Evolutionary conservation across 37 sponge, comb jelly and placozoan genomes (phyloP), one percentile per base, ranked within the genome.

Genomic region (Cladorhizidae sp.): DNA sequence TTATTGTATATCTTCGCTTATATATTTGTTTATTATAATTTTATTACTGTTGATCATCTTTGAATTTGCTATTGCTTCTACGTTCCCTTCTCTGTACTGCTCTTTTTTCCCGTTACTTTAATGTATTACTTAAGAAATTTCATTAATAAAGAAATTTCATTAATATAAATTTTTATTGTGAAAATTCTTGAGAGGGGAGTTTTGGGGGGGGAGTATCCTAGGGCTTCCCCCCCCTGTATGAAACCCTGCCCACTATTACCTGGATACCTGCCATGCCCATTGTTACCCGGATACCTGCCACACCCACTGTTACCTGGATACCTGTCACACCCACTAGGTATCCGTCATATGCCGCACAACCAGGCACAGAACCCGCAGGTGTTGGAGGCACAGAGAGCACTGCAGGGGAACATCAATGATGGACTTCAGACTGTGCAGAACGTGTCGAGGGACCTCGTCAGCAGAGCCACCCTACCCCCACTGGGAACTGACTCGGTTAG

Each of bases 401-500:
- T 93, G 21, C 64, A 39, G n/a, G 77, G 58, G 23, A 86, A 84
- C 76, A 81, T 88, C 33, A 43, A 62, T n/a, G 63, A 75, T 26
- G 84, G 84, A 2, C 65, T 89, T 25, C 67, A 59, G 55, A 49
- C 68, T 37, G 63, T 74, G 3, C 56, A 71, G 40, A 61, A 55
- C 22, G 61, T 65, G 52, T 68, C 20, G n/a, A 49, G 6, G 3
- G 80, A 86, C 40, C 90, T 86, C 8, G 1, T 17, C 45, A 75
- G 79, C 15, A 45, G 45, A 0, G 87, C 86, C 22, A 64, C 37
- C 1, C 72, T 89, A 32, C 88, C 88, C 64, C 77, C 76, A 0
- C 67, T 94, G 26, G 90, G 87, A 32, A 74, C 84, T 37, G 94
- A 90, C 78, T 64, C 81, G 80, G 94, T 94, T 61, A 75, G 92